Base-by-base conservation (phyloP, 2,888 invertebrate genomes). In the Hydriomena furcata region DNA sequence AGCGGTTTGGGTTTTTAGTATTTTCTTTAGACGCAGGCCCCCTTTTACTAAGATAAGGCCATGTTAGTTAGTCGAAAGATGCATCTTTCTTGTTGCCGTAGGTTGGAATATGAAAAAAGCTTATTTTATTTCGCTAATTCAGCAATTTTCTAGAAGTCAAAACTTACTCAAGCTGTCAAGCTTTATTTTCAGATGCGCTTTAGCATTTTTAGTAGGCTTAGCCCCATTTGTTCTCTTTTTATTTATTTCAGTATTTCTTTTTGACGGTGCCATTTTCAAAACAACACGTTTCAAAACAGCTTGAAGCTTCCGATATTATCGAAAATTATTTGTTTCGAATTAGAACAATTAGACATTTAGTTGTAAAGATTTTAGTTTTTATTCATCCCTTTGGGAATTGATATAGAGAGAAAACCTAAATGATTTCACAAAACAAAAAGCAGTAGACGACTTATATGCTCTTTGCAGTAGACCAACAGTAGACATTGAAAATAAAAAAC, bases 121-220 rank as follows among this genome's bases (percentile, higher is more conserved):
- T n/a, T n/a, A n/a, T n/a, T n/a, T n/a, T n/a, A n/a, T n/a, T n/a
- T 11, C 7, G 37, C 45, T 17, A n/a, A 27, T 7, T n/a, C 24
- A 23, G 36, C 30, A 35, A 35, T n/a, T 10, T 35, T 17, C 27
- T 20, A 37, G 21, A 4, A 11, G 20, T 10, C 2, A 7, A 10
- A 28, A 31, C 36, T 13, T 37, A 52, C 45, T 37, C 20, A 13
- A 45, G 44, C 58, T 62, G 48, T 50, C 4, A 42, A 42, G 30
- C 27, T 43, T 70, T 3, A 71, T 68, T 47, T 68, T 75, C 24
- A 55, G 27, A 42, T 62, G 60, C 0, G 61, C 46, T n/a, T n/a
- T n/a, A n/a, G n/a, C n/a, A n/a, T n/a, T n/a, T 46, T 70, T 76
- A 24, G 63, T 61, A n/a, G 52, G 61, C 28, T 54, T 60, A 28